These are phyloP conservation scores for Paracentrotus lividus DNA, from an alignment of 53 echinoderm and acorn worm genomes.

Conservation along the genomic window DNA sequence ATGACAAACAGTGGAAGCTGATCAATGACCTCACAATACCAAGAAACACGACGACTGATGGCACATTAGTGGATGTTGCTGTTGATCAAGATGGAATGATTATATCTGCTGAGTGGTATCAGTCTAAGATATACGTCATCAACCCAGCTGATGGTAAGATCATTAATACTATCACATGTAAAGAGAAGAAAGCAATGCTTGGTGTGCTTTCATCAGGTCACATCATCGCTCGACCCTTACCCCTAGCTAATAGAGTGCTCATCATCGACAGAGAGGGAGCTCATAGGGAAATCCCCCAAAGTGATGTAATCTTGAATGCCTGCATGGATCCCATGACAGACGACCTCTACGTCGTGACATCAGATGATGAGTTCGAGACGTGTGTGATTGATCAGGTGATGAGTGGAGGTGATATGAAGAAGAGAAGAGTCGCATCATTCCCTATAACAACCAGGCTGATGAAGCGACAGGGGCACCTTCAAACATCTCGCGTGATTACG, in stretches of 20 bases:
- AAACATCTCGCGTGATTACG: conserved; percentile 1
- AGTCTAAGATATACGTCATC: conserved; percentile 40
- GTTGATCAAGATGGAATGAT: conserved; percentile 43
- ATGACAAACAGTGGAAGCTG: conserved; percentile 27
- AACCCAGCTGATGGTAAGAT: conserved; percentile 12
- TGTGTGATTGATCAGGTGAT: conserved; percentile 48
- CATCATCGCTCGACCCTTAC: not conserved
- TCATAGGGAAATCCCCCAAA: conserved; percentile 34
- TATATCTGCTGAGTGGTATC: not conserved
- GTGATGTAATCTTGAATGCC: conserved; percentile 7
- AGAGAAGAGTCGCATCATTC: conserved; percentile 10
- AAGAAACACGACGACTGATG: not conserved
- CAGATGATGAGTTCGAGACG: too few relatives aligned
- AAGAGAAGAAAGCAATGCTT: not conserved
- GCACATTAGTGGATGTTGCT: not conserved
- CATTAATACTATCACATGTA: not conserved
- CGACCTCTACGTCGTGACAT: conserved; percentile 41
- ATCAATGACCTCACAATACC: conserved; percentile 50
- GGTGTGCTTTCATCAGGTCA: conserved; percentile 12
- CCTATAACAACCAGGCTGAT: not conserved
- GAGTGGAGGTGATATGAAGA: not conserved
- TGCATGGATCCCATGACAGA: conserved; percentile 52
- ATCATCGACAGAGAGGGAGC: conserved; percentile 15
- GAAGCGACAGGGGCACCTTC: not conserved
- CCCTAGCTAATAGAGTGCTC: not conserved